Percentiles rank a stretch among this genome's conserved stretches.
Conservation (phyloP, 2,888 invertebrate genomes). For the Agriopis marginaria region DNA sequence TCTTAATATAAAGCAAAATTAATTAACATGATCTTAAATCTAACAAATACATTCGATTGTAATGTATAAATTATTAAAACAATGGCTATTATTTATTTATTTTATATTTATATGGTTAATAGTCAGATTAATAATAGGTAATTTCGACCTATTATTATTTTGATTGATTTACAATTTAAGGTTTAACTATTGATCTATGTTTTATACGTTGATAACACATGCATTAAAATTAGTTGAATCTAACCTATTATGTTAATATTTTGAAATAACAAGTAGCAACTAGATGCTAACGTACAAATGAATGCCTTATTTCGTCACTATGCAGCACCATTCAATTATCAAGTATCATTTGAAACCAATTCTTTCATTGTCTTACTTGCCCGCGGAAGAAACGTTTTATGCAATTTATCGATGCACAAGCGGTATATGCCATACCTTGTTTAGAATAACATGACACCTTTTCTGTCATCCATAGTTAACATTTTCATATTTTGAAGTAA, state of each 20-base stretch:
- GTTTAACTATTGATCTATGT: slow-evolving; percentile 5
- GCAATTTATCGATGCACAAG: not conserved
- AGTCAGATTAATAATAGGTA: slow-evolving; percentile 1
- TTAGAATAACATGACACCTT: too few relatives aligned
- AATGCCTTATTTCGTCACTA: slow-evolving; percentile 43
- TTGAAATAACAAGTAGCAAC: slow-evolving; percentile 6
- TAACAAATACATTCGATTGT: too few relatives aligned
- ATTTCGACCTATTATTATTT: slow-evolving; percentile 18
- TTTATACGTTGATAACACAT: not conserved
- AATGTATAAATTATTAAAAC: too few relatives aligned
- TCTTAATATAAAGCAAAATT: not conserved
- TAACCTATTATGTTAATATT: not conserved
- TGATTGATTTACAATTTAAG: slow-evolving; percentile 6
- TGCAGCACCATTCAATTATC: slow-evolving; percentile 3
- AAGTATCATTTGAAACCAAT: not conserved
- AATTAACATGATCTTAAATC: too few relatives aligned
- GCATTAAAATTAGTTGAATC: not conserved
- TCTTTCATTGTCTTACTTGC: slow-evolving; percentile 19
- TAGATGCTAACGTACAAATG: slow-evolving; percentile 38
- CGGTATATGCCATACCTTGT: too few relatives aligned
- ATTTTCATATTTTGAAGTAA: too few relatives aligned
- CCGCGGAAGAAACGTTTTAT: not conserved
- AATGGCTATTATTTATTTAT: too few relatives aligned
- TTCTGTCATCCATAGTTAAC: too few relatives aligned
- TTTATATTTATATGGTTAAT: too few relatives aligned